Conservation (phyloP, 2,797 vertebrate species). For the Cirrhinus mrigala region DNA sequence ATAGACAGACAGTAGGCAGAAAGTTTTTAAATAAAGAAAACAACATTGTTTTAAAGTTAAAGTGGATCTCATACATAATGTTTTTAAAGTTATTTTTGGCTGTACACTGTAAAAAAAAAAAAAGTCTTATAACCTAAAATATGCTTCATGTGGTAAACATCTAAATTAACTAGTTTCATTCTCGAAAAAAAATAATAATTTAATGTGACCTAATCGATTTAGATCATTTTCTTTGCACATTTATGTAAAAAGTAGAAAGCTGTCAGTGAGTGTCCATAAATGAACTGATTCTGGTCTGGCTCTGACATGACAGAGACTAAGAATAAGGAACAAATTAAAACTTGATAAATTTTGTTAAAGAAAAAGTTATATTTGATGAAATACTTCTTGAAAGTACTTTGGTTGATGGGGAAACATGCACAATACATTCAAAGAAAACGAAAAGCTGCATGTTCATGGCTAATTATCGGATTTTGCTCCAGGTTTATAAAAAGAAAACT, state of each 20-base stretch:
- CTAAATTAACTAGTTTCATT: not conserved
- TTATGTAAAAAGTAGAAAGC: not conserved
- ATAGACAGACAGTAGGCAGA: not conserved
- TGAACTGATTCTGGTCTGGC: not conserved
- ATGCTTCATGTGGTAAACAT: not conserved
- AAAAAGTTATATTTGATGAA: not conserved
- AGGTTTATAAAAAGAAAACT: not conserved
- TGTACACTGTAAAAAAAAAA: not conserved
- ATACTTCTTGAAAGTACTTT: not conserved
- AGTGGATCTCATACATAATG: not conserved
- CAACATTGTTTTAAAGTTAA: not conserved
- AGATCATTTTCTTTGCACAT: not conserved
- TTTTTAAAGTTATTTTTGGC: not conserved
- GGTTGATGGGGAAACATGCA: not conserved
- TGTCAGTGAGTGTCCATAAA: not conserved
- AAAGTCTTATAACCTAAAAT: not conserved
- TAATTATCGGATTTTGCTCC: not conserved
- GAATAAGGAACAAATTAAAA: not conserved
- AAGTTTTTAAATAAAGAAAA: not conserved
- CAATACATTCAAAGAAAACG: not conserved
- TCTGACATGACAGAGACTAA: not conserved
- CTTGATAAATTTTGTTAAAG: no score
- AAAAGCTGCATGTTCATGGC: not conserved
- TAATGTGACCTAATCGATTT: not conserved
- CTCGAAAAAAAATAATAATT: not conserved